Base-by-base conservation (phyloP, 2,113 vertebrate genomes). In the Alligator sinensis region DNA sequence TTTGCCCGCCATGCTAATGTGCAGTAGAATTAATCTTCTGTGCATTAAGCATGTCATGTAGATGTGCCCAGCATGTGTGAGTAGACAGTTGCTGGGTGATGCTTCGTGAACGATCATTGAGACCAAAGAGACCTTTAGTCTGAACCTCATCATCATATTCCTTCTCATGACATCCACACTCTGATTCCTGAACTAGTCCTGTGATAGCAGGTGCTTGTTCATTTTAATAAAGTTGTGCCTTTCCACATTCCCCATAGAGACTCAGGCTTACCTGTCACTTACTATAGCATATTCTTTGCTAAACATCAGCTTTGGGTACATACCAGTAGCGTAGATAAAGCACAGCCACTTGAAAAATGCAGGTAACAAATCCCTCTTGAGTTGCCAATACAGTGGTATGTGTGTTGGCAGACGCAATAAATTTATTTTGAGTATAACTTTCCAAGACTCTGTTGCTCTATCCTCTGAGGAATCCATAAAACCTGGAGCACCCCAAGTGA, bases 231-330 rank as follows among this genome's bases (percentile, higher is more conserved):
- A 89, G 83, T 76, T 75, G 22, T 80, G 38, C 0, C 0, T 79
- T 22, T 87, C 30, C 5, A 0, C n/a, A 22, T 76, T 91, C 57
- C 77, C 47, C 77, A 19, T 24, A 13, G 34, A 93, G 77, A 82
- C 34, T 47, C n/a, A 81, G 66, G 61, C 64, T 92, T 83, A 88
- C 81, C 80, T 88, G 34, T 88, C 1, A 0, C 61, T 70, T 84
- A 5, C 59, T n/a, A 55, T 64, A 88, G 11, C 70, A 66, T 91
- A 85, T 92, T 70, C 85, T 82, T 95, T 91, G 66, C 62, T 93
- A 76, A 72, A 57, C 72, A 76, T 17, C 59, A 80, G 55, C 27
- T 93, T 86, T 77, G 25, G 77, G 64, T 30, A 16, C 21, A 66
- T 24, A 80, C 14, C 61, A 87, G 34, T 22, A 91, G 77, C 63